Evolutionary conservation across 2,888 invertebrate species (phyloP), one percentile per base, ranked within the genome.

Genomic region (Arge pagana): DNA sequence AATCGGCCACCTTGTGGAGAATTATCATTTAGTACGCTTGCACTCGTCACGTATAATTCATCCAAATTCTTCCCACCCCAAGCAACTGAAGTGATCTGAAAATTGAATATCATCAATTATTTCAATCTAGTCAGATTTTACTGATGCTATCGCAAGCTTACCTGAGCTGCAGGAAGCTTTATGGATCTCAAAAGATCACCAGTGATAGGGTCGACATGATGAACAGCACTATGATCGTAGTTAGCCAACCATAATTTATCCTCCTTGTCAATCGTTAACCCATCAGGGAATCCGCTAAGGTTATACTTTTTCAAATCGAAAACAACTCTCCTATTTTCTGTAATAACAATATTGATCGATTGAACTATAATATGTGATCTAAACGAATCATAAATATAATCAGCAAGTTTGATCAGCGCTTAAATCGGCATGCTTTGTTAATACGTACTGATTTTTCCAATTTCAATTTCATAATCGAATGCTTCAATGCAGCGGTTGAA

Each of bases 221-320:
- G 45, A 33, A 45, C 13, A 23, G 45, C 45, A 33, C 45, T 35
- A 18, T 35, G 33, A 6, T 16, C 45, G 10, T 33, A 45, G 21
- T 21, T 33, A 23, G 45, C 45, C 31, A 45, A 16, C 45, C 45
- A 45, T 35, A 45, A 45, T 23, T 45, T 45, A 33, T 45, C 45
- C 16, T 45, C 45, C 24, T 19, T n/a, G 13, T 45, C 45, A 16
- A 45, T 45, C n/a, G 45, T 23, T 24, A 45, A 33, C n/a, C 45
- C 45, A 11, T 45, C 45, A 15, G 45, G 35, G 7, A 30, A n/a
- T 16, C 45, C 45, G 13, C 23, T 8, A 1, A 45, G n/a, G 4
- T 45, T 45, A 23, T 45, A 23, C 21, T 45, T 45, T 1, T 10
- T 24, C 5, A n/a, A 33, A n/a, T 45, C 45, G 16, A 45, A 45